These are phyloP conservation scores for Clupea harengus DNA, from an alignment of 2,113 vertebrate species.

Conservation along the genomic window DNA sequence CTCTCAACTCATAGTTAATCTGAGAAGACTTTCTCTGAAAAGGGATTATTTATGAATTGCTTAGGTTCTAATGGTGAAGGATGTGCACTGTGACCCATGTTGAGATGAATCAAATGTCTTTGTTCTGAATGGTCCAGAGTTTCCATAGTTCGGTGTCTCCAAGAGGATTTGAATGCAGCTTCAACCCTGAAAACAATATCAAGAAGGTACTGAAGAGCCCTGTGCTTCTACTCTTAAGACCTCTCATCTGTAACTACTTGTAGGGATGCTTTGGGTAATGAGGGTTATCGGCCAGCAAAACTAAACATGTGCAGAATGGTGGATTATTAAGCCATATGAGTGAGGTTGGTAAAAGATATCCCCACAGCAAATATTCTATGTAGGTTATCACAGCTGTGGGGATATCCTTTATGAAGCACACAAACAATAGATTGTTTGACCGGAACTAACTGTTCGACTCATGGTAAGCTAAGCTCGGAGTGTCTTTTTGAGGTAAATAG, in stretches of 20 bases:
- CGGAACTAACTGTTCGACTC: neutral
- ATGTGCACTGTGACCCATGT: constrained; percentile 12
- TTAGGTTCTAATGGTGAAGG: neutral
- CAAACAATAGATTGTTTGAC: neutral
- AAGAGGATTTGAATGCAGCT: constrained; percentile 51
- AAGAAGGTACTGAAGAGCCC: constrained; percentile 44
- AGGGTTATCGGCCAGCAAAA: neutral
- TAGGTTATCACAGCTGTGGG: neutral
- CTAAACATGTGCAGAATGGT: neutral
- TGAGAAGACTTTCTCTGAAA: constrained; percentile 8
- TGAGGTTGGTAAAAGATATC: neutral
- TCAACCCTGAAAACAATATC: constrained; percentile 49
- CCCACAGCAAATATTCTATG: neutral
- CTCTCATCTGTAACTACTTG: neutral
- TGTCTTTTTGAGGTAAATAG: neutral
- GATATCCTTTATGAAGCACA: neutral
- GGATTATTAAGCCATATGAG: neutral
- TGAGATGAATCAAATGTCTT: constrained; percentile 20
- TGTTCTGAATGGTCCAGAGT: constrained; percentile 37
- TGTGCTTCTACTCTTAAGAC: neutral
- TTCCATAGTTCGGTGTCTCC: constrained; percentile 53
- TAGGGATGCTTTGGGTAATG: neutral
- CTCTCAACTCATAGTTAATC: constrained; percentile 6
- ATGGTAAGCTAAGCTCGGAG: neutral
- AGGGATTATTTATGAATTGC: constrained; percentile 11